These are phyloP conservation scores for Phylloscopus whistleri DNA, from an alignment of 2,113 vertebrate genomes.

Conservation along the genomic window DNA sequence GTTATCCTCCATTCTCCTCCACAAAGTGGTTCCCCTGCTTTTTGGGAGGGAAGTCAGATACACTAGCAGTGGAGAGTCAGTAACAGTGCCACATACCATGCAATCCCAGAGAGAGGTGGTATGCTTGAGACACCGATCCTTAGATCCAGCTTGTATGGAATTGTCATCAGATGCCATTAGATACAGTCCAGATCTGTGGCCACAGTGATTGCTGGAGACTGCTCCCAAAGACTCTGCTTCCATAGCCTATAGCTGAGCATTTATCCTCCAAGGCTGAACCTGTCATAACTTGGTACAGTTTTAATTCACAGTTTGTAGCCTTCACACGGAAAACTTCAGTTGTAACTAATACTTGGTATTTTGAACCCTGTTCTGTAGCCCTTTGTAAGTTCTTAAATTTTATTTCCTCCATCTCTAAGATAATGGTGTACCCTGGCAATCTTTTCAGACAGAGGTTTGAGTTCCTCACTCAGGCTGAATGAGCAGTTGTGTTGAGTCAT, in stretches of 20 bases:
- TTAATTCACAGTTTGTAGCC: background rate
- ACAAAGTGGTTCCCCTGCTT: background rate
- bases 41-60: background rate
- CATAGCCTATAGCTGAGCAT: background rate
- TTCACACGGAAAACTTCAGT: background rate
- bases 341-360: background rate
- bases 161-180: background rate
- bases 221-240: background rate
- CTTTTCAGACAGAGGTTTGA: background rate
- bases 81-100: background rate
- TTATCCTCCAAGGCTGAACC: background rate
- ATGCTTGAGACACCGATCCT: background rate
- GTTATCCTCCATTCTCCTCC: background rate
- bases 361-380: background rate
- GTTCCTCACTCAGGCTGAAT: background rate
- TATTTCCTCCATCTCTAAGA: background rate
- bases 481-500: background rate
- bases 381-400: background rate
- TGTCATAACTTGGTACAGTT: background rate
- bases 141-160: background rate
- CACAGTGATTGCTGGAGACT: background rate
- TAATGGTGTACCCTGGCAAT: background rate
- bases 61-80: background rate
- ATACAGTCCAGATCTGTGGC: background rate
- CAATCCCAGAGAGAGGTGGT: background rate